Conservation (phyloP, 2,113 vertebrate species). For the Oxygymnocypris stewartii region DNA sequence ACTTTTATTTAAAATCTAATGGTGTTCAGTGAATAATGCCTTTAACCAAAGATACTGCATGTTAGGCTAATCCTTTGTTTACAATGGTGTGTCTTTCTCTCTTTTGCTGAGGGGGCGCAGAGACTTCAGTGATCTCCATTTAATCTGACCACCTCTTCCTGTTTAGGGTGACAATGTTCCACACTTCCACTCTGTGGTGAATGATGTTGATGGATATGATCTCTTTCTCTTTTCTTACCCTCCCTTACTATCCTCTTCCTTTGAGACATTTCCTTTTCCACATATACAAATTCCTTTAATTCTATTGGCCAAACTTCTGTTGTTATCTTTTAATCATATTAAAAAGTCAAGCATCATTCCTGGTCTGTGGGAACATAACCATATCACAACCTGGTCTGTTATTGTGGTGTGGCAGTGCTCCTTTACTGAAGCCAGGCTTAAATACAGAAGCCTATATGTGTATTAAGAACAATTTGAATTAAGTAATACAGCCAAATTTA, state of each 20-base stretch:
- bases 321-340: slow-evolving; percentile 12
- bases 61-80: slow-evolving; percentile 54
- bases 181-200: slow-evolving; percentile 23
- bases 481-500: background rate
- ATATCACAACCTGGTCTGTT: background rate
- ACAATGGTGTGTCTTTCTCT: slow-evolving; percentile 8
- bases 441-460: background rate
- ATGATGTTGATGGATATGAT: slow-evolving; percentile 37
- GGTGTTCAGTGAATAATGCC: slow-evolving; percentile 46
- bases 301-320: background rate
- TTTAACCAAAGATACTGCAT: slow-evolving; percentile 45
- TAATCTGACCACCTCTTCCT: slow-evolving; percentile 54
- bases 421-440: background rate
- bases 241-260: background rate
- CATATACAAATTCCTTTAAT: background rate
- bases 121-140: slow-evolving; percentile 44
- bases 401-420: background rate
- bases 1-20: slow-evolving; percentile 43
- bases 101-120: slow-evolving; percentile 6
- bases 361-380: slow-evolving; percentile 19
- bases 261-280: background rate
- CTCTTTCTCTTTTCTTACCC: slow-evolving; percentile 1
- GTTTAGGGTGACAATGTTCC: slow-evolving; percentile 35
- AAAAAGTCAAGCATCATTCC: slow-evolving; percentile 27
- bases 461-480: background rate